These are phyloP conservation scores for Pteria penguin DNA, from an alignment of 2,888 invertebrate species.

Conservation along the genomic window DNA sequence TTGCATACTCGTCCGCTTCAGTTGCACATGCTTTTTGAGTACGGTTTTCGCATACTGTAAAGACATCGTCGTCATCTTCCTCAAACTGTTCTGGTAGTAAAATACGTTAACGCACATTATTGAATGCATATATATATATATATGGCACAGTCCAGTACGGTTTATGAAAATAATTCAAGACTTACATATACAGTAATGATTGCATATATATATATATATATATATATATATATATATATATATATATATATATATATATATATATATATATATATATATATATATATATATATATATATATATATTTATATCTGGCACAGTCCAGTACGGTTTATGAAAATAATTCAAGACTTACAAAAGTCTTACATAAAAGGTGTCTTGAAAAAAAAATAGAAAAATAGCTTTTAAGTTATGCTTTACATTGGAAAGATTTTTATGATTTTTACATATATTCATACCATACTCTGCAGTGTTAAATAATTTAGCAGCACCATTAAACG, in stretches of 20 bases:
- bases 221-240: no score
- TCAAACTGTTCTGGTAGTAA: conserved; percentile 61
- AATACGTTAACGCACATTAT: neutral
- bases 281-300: no score
- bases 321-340: neutral
- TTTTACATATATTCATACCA: neutral
- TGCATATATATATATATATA: no score
- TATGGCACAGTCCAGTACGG: neutral
- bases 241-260: no score
- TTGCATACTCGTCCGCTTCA: conserved; percentile 50
- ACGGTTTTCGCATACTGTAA: conserved; percentile 41
- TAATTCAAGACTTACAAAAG: neutral
- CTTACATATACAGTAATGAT: neutral
- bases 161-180: neutral
- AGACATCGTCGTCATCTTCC: conserved; percentile 63
- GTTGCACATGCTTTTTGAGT: conserved; percentile 31
- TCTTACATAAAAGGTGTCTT: no score
- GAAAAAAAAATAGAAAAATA: no score
- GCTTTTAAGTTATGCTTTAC: no score
- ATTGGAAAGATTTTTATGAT: no score
- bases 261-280: no score
- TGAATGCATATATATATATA: no score
- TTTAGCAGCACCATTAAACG: conserved; percentile 45
- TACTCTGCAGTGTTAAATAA: conserved; percentile 48
- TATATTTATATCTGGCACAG: neutral